These are phyloP conservation scores for Sebastiscus tertius DNA, from an alignment of 2,797 vertebrate species.

Conservation along the genomic window DNA sequence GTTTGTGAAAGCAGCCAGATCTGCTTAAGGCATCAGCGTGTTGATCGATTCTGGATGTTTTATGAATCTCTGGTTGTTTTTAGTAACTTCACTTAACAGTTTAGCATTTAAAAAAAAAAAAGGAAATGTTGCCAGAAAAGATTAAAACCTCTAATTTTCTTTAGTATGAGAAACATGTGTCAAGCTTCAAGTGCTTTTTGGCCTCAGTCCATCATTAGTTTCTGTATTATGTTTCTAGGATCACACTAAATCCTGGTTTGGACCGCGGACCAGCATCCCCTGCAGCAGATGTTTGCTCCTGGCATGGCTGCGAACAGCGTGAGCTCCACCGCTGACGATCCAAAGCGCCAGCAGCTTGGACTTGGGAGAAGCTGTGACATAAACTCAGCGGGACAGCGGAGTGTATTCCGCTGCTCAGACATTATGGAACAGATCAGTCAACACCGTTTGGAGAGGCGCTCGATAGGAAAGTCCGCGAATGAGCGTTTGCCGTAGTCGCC, in stretches of 20 bases:
- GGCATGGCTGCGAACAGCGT: conserved; percentile 51
- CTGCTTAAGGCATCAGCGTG: conserved; percentile 25
- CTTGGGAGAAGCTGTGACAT: conserved; percentile 41
- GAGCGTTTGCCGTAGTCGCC: conserved; percentile 7
- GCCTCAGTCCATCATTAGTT: conserved; percentile 64
- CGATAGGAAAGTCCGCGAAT: conserved; percentile 23
- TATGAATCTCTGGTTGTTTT: not conserved
- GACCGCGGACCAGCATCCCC: conserved; percentile 52
- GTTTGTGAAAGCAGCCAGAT: conserved; percentile 22
- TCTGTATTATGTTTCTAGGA: conserved; percentile 75
- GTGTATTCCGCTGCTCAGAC: conserved; percentile 31
- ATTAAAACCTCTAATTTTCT: conserved; percentile 27
- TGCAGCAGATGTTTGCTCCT: conserved; percentile 69
- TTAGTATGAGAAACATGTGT: conserved; percentile 34
- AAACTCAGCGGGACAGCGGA: conserved; percentile 47
- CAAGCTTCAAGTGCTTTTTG: conserved; percentile 36
- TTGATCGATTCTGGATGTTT: conserved; percentile 33
- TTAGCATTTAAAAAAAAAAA: conserved; percentile 1
- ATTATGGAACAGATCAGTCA: conserved; percentile 56
- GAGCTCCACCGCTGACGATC: conserved; percentile 53
- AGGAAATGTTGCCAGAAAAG: not conserved
- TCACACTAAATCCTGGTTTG: conserved; percentile 59
- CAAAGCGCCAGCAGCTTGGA: conserved; percentile 41
- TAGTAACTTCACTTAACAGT: not conserved
- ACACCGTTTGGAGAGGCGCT: conserved; percentile 35